A percentile compares a stretch with the other conserved stretches of the same genome.
Conservation (phyloP, 2,888 invertebrate species). For the Dryadula phaetusa region DNA sequence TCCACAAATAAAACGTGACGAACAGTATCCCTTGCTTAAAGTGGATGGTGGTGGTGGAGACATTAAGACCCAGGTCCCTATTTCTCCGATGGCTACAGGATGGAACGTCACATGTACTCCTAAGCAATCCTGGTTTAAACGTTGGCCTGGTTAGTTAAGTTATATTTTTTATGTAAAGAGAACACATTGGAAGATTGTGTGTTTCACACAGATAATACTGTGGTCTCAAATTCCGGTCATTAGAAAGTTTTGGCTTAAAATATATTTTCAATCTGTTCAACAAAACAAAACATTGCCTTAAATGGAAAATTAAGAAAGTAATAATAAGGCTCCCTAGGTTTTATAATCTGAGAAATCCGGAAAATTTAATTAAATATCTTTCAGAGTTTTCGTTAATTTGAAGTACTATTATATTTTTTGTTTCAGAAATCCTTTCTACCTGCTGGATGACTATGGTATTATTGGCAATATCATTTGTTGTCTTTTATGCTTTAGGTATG, state of each 20-base stretch:
- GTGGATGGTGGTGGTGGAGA: conserved; percentile 65
- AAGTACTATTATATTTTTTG: neutral
- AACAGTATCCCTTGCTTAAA: conserved; percentile 70
- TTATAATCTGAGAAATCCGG: no score
- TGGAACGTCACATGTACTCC: conserved; percentile 61
- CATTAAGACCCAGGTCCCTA: conserved; percentile 42
- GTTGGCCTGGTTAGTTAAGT: conserved; percentile 67
- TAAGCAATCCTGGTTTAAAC: conserved; percentile 60
- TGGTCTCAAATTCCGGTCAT: neutral
- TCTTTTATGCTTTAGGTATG: conserved; percentile 67
- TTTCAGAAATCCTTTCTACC: conserved; percentile 73
- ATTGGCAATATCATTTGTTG: conserved; percentile 66
- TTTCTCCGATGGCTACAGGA: conserved; percentile 49
- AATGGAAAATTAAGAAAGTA: no score
- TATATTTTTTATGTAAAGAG: conserved; percentile 2
- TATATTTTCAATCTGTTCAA: neutral
- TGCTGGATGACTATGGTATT: conserved; percentile 75
- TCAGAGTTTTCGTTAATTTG: no score
- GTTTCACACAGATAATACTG: neutral
- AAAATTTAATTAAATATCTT: no score
- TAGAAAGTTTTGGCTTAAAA: neutral
- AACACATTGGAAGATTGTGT: neutral
- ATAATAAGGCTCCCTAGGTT: no score
- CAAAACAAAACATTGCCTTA: neutral
- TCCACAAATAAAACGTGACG: conserved; percentile 56